Conservation (phyloP, 2,888 invertebrate genomes). For the Netelia fuscicornis region DNA sequence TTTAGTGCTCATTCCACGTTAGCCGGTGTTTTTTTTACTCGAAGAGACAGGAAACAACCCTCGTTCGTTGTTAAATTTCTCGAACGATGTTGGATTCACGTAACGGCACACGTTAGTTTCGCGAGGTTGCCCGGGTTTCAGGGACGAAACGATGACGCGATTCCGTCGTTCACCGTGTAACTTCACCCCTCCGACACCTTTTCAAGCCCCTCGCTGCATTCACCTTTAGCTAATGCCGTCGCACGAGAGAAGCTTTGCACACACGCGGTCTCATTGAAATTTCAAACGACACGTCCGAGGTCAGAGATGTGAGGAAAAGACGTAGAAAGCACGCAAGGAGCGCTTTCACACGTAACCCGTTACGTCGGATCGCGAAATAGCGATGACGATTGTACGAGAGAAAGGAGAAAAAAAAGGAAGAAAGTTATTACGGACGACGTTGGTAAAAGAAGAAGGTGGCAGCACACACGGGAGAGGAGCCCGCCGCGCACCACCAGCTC, state of each 20-base stretch:
- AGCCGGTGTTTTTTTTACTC: constrained; percentile 27
- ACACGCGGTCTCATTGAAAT: constrained; percentile 44
- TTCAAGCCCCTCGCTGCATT: not conserved
- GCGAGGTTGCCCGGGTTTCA: constrained; percentile 51
- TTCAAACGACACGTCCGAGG: constrained; percentile 5
- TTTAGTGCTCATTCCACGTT: constrained; percentile 1
- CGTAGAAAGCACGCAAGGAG: not conserved
- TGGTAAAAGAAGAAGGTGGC: constrained; percentile 16
- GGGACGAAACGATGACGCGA: constrained; percentile 27
- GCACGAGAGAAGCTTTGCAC: not conserved
- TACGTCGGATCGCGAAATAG: constrained; percentile 6
- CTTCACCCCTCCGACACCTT: not conserved
- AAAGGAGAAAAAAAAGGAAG: not conserved
- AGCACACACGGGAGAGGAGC: constrained; percentile 53
- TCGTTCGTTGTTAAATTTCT: not conserved
- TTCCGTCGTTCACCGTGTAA: constrained; percentile 30
- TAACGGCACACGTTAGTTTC: constrained; percentile 55
- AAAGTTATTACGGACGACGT: constrained; percentile 15
- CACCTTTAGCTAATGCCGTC: not conserved
- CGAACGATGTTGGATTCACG: constrained; percentile 27
- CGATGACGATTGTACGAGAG: constrained; percentile 14
- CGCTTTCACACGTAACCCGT: not conserved
- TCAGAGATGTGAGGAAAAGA: not conserved
- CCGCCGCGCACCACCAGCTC: constrained; percentile 68
- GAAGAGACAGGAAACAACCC: not conserved